Evolutionary conservation across 2,113 vertebrate genomes (phyloP).

Genomic region (Panurus biarmicus): DNA sequence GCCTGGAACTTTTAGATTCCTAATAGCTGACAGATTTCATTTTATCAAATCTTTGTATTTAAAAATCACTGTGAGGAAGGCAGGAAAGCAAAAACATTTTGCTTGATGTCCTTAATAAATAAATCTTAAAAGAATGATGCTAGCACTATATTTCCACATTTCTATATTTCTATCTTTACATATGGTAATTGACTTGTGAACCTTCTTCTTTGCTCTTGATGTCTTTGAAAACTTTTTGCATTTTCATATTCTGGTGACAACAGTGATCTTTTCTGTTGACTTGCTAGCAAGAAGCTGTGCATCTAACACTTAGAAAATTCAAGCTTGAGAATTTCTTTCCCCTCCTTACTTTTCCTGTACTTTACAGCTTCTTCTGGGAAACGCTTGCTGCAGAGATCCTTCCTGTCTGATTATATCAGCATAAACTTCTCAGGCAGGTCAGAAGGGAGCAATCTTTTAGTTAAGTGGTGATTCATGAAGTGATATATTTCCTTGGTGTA

Average conservation of each 20-base stretch:
- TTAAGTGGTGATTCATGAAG: not conserved
- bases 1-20: not conserved
- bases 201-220: not conserved
- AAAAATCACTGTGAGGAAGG: not conserved
- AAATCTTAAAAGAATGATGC: not conserved
- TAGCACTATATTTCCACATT: not conserved
- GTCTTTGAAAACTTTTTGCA: not conserved
- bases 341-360: not conserved
- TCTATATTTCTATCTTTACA: not conserved
- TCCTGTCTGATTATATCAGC: not conserved
- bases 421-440: not conserved
- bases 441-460: not conserved
- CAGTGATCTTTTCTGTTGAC: not conserved
- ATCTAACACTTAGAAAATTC: not conserved
- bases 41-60: not conserved
- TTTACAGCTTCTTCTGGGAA: not conserved
- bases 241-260: not conserved
- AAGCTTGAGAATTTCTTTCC: not conserved
- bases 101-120: not conserved
- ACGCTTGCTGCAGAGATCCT: not conserved
- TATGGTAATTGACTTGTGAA: not conserved
- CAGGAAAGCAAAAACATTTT: not conserved
- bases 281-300: not conserved
- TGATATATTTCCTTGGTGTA: not conserved
- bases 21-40: not conserved